Evolutionary conservation across 64 coral and sea anemone species (phyloP).

Genomic region (Montipora efflorescens): DNA sequence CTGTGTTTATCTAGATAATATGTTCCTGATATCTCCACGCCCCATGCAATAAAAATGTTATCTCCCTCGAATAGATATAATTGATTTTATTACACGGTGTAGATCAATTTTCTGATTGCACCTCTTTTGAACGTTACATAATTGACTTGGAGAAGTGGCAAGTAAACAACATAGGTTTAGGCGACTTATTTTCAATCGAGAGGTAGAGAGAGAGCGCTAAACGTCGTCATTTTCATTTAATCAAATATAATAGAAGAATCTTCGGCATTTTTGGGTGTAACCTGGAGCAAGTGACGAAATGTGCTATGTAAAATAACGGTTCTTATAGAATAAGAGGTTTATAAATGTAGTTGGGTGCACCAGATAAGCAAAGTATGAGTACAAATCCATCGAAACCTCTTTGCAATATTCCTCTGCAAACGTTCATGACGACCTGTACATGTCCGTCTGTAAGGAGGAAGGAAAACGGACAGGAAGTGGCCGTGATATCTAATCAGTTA

Average conservation of each 20-base stretch:
- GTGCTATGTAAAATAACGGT: not conserved
- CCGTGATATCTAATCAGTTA: too few species aligned
- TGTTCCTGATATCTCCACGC: not conserved
- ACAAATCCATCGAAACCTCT: not conserved
- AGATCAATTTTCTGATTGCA: too few species aligned
- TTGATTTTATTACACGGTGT: not conserved
- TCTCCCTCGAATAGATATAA: conserved; percentile 28
- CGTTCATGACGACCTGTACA: not conserved
- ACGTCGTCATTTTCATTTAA: not conserved
- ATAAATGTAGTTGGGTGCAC: too few species aligned
- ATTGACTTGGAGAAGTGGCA: not conserved
- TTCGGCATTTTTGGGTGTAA: conserved; percentile 7
- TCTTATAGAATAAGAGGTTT: conserved; percentile 1
- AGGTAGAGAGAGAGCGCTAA: not conserved
- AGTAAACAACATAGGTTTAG: not conserved
- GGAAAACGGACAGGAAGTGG: not conserved
- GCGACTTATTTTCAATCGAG: not conserved
- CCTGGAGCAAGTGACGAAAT: not conserved
- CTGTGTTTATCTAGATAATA: not conserved
- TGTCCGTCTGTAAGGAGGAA: not conserved
- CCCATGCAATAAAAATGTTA: conserved; percentile 27
- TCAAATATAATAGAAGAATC: not conserved
- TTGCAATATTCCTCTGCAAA: not conserved
- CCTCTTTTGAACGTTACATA: not conserved
- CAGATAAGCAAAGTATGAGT: not conserved